Base-by-base conservation (phyloP, 2,797 vertebrate genomes). In the Sparidentex hasta region DNA sequence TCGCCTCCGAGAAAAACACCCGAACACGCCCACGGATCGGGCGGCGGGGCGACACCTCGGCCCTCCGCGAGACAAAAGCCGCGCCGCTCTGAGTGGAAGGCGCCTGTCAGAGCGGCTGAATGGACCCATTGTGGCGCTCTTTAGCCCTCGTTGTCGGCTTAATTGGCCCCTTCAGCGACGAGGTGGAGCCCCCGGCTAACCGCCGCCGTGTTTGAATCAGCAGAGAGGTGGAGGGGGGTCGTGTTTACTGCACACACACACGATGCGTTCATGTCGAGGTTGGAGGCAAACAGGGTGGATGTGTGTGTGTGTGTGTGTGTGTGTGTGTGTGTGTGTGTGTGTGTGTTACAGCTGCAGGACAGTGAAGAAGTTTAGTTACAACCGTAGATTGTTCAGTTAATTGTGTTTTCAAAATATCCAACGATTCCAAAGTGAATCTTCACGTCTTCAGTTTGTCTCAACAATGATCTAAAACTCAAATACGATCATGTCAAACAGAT, bases 151-250 rank as follows among this genome's bases (percentile, higher is more conserved):
- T 81, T 84, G 78, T 90, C 44, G 73, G 67, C 80, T 87, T 90
- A 92, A 93, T 92, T 93, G 86, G 87, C 81, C 81, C 82, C 78
- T 88, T 83, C 74, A 82, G 81, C 82, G 8, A 33, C 7, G 46
- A 84, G 81, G 78, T 81, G 79, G 74, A 64, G 33, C 75, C 79
- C 29, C 58, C 20, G 12, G 29, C 66, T n/a, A 79, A 75, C 63
- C 20, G 63, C 50, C 41, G 2, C 44, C 1, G 14, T 33, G 27
- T 69, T 79, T 57, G 63, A 25, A 71, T 68, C 38, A 7, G 64
- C 43, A 21, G 52, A 38, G 66, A 64, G 77, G 61, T 50, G 69
- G 67, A 71, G 72, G 64, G 72, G 72, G 58, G 25, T 81, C 74
- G 23, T 85, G 89, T 90, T 88, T 85, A 83, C 85, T 56, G 59